Evolutionary conservation across 2,797 vertebrate genomes (phyloP), one percentile per base, ranked within the genome.

Genomic region (Heliangelus exortis): DNA sequence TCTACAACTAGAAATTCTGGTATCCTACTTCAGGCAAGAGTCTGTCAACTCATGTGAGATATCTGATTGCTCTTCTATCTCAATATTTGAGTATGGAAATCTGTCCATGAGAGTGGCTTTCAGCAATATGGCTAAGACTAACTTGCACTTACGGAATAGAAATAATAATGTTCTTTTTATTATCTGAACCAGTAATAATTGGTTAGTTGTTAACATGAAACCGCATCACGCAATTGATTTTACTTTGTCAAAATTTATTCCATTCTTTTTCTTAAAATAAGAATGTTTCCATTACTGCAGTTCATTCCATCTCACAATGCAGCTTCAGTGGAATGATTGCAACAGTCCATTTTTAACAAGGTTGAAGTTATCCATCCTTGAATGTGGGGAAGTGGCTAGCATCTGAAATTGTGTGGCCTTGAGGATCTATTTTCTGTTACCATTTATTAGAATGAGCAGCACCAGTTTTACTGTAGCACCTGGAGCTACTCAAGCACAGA

Each of bases 231-330:
- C 48, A 26, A 72, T 2, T 77, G 41, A 68, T 84, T 96, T 96
- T 91, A 57, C 95, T 97, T 95, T 83, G 75, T 54, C 66, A 90
- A 77, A 91, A 58, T 4, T 4, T 28, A 36, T 72, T 45, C 59
- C 33, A 61, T 91, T 55, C 14, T 91, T 8, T 50, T 20, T 84
- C 90, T 15, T 78, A 61, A 66, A 51, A 23, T 83, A 10, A 21
- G 22, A 89, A 84, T 50, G 22, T 33, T 33, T 81, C 20, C 2
- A 15, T 57, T 78, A 90, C n/a, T 84, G 80, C 34, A 58, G 9
- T 68, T 73, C 31, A 53, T 23, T 12, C 22, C 8, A 51, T 73
- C 59, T 88, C 55, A 66, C 22, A 41, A 26, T 34, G 15, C 22
- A 89, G 33, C 16, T 61, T 85, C 34, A 63, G 11, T 59, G 69